A percentile compares a stretch with the other conserved stretches of the same genome.
Evolutionary conservation across 2,888 invertebrate genomes (phyloP).

Genomic region (Leptinotarsa tumamoca): DNA sequence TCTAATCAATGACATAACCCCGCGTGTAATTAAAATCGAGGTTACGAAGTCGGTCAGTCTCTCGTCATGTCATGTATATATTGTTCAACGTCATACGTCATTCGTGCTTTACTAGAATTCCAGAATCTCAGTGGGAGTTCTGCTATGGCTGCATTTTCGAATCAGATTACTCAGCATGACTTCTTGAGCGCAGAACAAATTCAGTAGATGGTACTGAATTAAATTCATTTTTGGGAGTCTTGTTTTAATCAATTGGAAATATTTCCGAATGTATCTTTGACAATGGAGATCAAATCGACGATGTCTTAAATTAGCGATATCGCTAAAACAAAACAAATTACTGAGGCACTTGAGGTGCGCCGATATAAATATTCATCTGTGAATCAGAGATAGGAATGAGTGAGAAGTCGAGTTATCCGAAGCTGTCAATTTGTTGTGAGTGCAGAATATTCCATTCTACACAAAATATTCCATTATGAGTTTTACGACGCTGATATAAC

Average conservation of each 20-base stretch:
- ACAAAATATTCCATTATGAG: no score
- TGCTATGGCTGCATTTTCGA: constrained; percentile 9
- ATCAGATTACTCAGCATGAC: constrained; percentile 4
- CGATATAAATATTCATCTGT: no score
- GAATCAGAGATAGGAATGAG: no score
- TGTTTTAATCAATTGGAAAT: background rate
- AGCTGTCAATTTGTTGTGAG: no score
- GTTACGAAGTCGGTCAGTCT: background rate
- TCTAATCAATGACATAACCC: background rate
- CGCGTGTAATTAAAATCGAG: constrained; percentile 5
- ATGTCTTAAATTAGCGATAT: no score
- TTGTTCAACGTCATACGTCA: constrained; percentile 15
- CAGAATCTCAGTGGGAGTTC: constrained; percentile 20
- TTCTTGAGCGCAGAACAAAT: background rate
- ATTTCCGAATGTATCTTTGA: background rate
- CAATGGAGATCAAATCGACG: no score
- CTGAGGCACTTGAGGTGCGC: no score
- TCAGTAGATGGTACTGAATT: background rate
- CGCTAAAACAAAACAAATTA: no score
- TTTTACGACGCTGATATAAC: no score
- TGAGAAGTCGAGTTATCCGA: no score
- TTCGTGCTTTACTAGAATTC: constrained; percentile 6
- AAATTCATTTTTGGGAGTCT: background rate
- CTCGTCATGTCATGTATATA: constrained; percentile 13
- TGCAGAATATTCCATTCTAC: no score